A percentile compares a stretch with the other conserved stretches of the same genome.
These are phyloP conservation scores for Lasius fuliginosus DNA, from an alignment of 2,888 invertebrate genomes.

Conservation along the genomic window DNA sequence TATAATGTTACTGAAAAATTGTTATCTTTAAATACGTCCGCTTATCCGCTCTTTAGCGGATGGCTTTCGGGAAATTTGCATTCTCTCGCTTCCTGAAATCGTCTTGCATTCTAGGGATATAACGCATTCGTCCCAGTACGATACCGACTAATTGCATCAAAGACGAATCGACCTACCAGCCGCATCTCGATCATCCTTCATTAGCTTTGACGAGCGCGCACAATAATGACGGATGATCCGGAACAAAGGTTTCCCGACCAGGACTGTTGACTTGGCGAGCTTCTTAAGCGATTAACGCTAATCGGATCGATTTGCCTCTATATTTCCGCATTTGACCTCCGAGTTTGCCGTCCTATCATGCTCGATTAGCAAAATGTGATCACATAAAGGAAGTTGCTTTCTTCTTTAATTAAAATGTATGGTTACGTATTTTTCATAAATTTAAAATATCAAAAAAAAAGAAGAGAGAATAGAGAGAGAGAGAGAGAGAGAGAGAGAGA, in stretches of 20 bases:
- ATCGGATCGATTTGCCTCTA: conserved; percentile 18
- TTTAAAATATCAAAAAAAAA: no score
- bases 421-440: not conserved
- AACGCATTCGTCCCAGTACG: conserved; percentile 72
- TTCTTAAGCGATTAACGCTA: conserved; percentile 25
- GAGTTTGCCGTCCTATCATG: not conserved
- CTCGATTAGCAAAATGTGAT: not conserved
- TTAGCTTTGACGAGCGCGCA: conserved; percentile 61
- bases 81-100: not conserved
- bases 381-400: not conserved
- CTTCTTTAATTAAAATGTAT: not conserved
- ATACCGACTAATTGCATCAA: conserved; percentile 74
- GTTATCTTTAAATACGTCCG: not conserved
- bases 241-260: conserved; percentile 43
- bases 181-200: conserved; percentile 66
- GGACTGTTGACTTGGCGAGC: conserved; percentile 37
- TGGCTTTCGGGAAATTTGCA: not conserved
- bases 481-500: not conserved
- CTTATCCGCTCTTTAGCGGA: not conserved
- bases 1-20: not conserved
- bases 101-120: conserved; percentile 52
- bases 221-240: conserved; percentile 21
- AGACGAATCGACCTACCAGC: conserved; percentile 66
- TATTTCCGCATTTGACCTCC: not conserved
- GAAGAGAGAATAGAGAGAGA: no score